Evolutionary conservation across 2,113 vertebrate species (phyloP).

Genomic region (Reinhardtius hippoglossoides): DNA sequence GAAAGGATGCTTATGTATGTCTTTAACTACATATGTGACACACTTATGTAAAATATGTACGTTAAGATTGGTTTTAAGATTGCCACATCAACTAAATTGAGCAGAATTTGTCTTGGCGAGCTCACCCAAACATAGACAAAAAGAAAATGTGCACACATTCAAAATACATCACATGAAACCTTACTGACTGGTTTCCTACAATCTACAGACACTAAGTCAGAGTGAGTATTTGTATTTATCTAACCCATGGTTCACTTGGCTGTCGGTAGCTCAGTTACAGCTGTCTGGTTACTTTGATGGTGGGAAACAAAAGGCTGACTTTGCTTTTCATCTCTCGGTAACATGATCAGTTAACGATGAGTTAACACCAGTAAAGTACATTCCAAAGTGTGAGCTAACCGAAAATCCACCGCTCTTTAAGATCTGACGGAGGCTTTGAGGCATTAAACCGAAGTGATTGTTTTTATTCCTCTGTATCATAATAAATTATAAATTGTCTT

Average conservation of each 20-base stretch:
- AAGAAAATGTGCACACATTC: too few species aligned
- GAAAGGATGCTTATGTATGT: not conserved
- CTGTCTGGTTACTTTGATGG: not conserved
- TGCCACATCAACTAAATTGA: too few species aligned
- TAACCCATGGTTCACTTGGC: not conserved
- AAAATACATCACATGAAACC: too few species aligned
- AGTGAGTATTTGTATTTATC: not conserved
- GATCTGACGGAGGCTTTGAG: not conserved
- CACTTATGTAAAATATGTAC: too few species aligned
- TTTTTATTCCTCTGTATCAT: not conserved
- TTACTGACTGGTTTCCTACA: not conserved
- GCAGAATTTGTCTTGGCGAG: too few species aligned
- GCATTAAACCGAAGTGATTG: not conserved
- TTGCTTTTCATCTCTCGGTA: not conserved
- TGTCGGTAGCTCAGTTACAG: not conserved
- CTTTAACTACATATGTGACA: too few species aligned
- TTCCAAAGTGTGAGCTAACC: not conserved
- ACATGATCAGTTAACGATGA: too few species aligned
- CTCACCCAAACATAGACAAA: too few species aligned
- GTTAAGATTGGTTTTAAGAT: too few species aligned
- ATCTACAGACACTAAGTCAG: not conserved
- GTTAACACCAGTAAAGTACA: not conserved
- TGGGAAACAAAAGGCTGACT: not conserved
- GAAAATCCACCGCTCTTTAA: too few species aligned
- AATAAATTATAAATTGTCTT: not conserved